Evolutionary conservation across 2,113 vertebrate genomes (phyloP).

Genomic region (Arothron firmamentum): DNA sequence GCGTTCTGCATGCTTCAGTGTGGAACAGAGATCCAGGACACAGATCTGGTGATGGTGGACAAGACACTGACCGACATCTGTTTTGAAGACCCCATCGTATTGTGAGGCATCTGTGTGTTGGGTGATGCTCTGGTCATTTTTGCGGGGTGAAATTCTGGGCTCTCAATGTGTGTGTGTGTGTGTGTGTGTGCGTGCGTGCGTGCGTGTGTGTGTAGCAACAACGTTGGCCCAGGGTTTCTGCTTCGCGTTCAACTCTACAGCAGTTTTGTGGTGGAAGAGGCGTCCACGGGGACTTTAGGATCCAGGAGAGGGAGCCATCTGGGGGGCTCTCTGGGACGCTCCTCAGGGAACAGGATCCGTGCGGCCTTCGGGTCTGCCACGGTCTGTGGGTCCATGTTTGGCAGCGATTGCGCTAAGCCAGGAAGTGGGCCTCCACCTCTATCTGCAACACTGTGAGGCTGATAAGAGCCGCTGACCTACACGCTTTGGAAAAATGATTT

Average conservation of each 20-base stretch:
- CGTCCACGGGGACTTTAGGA: conserved; percentile 50
- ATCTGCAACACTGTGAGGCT: conserved; percentile 43
- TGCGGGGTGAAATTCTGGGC: neutral
- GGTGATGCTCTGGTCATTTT: too few species aligned
- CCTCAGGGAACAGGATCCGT: conserved; percentile 76
- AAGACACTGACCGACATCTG: conserved; percentile 86
- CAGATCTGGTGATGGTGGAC: conserved; percentile 85
- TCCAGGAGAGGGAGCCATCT: conserved; percentile 72
- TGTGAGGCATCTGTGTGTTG: conserved; percentile 66
- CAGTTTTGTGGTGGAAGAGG: conserved; percentile 73
- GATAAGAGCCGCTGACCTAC: neutral
- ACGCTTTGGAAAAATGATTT: neutral
- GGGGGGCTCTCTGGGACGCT: conserved; percentile 79
- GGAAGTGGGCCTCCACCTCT: conserved; percentile 48
- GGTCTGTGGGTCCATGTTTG: conserved; percentile 33
- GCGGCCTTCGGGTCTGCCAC: conserved; percentile 73
- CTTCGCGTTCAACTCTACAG: conserved; percentile 83
- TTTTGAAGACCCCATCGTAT: conserved; percentile 80
- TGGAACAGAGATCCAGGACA: conserved; percentile 80
- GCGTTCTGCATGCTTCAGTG: conserved; percentile 85
- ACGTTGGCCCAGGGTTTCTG: conserved; percentile 78
- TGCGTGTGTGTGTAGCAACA: conserved; percentile 44
- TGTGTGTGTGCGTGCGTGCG: conserved; percentile 3
- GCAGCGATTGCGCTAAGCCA: conserved; percentile 4
- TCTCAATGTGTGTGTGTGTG: neutral